These are phyloP conservation scores for Physella acuta DNA, from an alignment of 1,140 invertebrate genomes.

Conservation along the genomic window DNA sequence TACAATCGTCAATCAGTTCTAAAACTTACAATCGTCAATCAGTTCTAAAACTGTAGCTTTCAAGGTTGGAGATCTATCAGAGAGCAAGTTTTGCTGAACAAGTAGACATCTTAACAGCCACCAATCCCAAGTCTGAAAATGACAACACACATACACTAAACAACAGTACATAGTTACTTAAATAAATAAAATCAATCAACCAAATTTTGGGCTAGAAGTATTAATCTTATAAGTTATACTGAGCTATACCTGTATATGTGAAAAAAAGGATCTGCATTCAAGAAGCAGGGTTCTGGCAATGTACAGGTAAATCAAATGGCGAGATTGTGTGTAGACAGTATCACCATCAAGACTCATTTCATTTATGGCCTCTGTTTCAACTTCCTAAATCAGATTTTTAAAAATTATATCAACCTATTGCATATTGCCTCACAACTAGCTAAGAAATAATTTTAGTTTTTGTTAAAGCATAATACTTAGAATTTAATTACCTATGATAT, in stretches of 20 bases:
- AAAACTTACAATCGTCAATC: conserved; percentile 63
- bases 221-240: not conserved
- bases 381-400: conserved; percentile 15
- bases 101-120: conserved; percentile 74
- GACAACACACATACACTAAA: too few species aligned
- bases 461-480: not conserved
- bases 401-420: not conserved
- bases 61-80: conserved; percentile 71
- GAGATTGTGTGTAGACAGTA: conserved; percentile 64
- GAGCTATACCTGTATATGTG: conserved; percentile 33
- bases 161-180: too few species aligned
- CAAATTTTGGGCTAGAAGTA: not conserved
- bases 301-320: conserved; percentile 69
- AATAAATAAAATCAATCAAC: too few species aligned
- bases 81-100: conserved; percentile 74
- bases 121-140: conserved; percentile 65
- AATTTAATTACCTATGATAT: too few species aligned
- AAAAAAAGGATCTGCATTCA: conserved; percentile 55
- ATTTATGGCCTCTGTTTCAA: conserved; percentile 32
- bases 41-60: conserved; percentile 67
- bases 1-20: too few species aligned
- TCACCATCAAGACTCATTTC: conserved; percentile 52
- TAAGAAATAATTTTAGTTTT: not conserved
- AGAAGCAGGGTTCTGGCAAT: conserved; percentile 70
- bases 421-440: not conserved